Evolutionary conservation across 2,113 vertebrate genomes (phyloP), one percentile per base, ranked within the genome.

Genomic region (Camelus dromedarius): DNA sequence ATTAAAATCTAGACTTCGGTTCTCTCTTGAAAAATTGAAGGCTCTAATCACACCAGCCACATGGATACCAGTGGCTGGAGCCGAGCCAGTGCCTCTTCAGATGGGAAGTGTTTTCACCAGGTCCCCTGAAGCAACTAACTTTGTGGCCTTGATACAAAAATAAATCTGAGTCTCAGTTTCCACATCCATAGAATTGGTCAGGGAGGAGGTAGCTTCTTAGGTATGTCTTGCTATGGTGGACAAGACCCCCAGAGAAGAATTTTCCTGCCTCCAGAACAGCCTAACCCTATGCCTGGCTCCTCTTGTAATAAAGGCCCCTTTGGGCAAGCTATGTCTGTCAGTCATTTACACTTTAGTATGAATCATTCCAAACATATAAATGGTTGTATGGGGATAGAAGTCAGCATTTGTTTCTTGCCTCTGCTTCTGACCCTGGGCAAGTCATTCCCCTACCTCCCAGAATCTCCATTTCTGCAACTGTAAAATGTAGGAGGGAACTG

Each of bases 21-120:
- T 91, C 96, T 75, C 81, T 94, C 56, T 79, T 22, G 15, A 60
- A 79, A 89, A 84, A 42, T 6, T 3, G 7, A 70, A 88, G 88
- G 76, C 26, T 54, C 88, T 62, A 48, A 20, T 56, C 30, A 19
- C 38, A 28, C 18, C 5, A 30, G 22, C n/a, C 52, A 35, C n/a
- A 46, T 48, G 69, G 46, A 83, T 28, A n/a, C 30, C 54, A 38
- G n/a, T 13, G 16, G 20, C 48, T 54, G 28, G 26, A 58, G 64
- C 30, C 56, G 19, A 32, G 76, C 3, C 6, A 54, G 35, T 22
- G 8, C 6, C 35, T 70, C 20, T 89, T 58, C 19, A n/a, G 9
- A 56, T 28, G 32, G 84, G 64, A 58, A 67, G 46, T 32, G 38
- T 30, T 62, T 72, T 64, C n/a, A 8, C 10, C 11, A 70, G 18